These are phyloP conservation scores for Antitype chi DNA, from an alignment of 2,888 invertebrate species.

Conservation along the genomic window DNA sequence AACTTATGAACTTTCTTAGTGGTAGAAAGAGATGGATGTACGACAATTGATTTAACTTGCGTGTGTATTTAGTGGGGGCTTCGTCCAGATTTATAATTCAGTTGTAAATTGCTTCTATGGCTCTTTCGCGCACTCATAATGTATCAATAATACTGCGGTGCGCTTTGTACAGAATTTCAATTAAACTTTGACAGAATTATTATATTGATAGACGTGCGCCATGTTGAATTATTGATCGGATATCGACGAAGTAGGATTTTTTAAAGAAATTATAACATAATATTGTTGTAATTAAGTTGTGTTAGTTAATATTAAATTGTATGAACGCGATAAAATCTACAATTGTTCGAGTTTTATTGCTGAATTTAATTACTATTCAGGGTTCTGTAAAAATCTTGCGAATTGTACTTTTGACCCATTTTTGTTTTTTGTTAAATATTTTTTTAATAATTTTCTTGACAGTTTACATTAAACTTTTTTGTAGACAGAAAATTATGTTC, in stretches of 20 bases:
- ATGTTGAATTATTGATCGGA: conserved; percentile 84
- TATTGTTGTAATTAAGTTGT: conserved; percentile 65
- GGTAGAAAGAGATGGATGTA: conserved; percentile 72
- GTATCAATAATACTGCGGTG: conserved; percentile 88
- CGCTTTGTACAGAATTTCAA: conserved; percentile 87
- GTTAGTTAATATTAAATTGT: conserved; percentile 60
- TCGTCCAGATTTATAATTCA: conserved; percentile 89
- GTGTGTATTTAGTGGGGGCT: conserved; percentile 88
- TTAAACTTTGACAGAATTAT: conserved; percentile 90
- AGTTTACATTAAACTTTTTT: too few species aligned
- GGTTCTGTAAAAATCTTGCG: conserved; percentile 31
- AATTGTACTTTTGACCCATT: conserved; percentile 6
- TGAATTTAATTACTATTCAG: conserved; percentile 53
- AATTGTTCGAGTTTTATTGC: conserved; percentile 60
- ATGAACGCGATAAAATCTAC: conserved; percentile 64
- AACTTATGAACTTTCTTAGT: conserved; percentile 5
- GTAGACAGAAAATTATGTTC: too few species aligned
- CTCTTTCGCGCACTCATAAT: conserved; percentile 88
- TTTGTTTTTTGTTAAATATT: background rate
- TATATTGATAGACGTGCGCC: conserved; percentile 87
- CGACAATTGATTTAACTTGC: conserved; percentile 87
- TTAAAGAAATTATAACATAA: conserved; percentile 66
- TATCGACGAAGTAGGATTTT: conserved; percentile 63
- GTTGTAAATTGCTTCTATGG: conserved; percentile 88
- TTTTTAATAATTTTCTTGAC: background rate